Base-by-base conservation (phyloP, 1,140 invertebrate species). In the Acromyrmex echinatior region DNA sequence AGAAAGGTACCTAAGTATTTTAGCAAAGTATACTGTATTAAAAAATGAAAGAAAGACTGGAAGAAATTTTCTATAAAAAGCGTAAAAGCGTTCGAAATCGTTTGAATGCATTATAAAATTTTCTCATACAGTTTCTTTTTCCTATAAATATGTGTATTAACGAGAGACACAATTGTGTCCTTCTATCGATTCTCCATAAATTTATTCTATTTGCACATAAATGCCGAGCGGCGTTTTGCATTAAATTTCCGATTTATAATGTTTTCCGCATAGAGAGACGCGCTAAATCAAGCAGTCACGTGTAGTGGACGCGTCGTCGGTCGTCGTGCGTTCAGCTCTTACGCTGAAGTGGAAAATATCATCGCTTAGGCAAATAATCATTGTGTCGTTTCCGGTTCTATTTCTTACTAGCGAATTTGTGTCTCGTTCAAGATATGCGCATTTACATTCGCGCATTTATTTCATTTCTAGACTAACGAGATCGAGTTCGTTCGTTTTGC, bases 171-270 rank as follows among this genome's bases (percentile, higher is more conserved):
- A 21, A n/a, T 12, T 65, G 56, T 82, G 31, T 28, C 6, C 68
- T 7, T 56, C 56, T 51, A 58, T 80, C 39, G 63, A 86, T 70
- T 81, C 25, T 10, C 74, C 76, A 51, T 51, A 60, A 56, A 80
- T 86, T 79, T 86, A 58, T 70, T 51, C 63, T 68, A 81, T 82
- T 73, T 60, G 14, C 63, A 51, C 70, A 51, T 84, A 76, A 84
- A 84, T 76, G 79, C 77, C 76, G 74, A 49, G 73, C 77, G 58
- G 62, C 49, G 63, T 86, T 70, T 70, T 78, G 56, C 78, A 81
- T 49, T 86, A 76, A 87, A 91, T 87, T 77, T 81, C 81, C 90
- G 89, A 91, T 90, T 91, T 91, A 90, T 86, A 91, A 90, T 77
- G 77, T 91, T 90, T 90, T 88, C 90, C 87, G 73, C 76, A 31